Evolutionary conservation across 2,797 vertebrate species (phyloP).

Genomic region (Lophius americanus): DNA sequence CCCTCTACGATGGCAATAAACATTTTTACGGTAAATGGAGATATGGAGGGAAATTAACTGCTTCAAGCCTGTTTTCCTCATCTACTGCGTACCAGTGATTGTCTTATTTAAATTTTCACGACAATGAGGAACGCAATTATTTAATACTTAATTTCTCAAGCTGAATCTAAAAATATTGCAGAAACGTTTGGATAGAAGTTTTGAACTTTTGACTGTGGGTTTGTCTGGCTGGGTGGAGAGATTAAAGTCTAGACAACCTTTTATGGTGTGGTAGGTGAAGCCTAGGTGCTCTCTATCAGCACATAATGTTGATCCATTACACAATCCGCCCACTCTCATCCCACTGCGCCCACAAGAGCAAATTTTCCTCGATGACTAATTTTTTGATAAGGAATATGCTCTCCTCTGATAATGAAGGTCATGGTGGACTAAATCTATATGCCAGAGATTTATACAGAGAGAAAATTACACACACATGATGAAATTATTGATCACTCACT

Average conservation of each 20-base stretch:
- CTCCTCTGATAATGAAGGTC: constrained; percentile 16
- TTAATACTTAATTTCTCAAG: background rate
- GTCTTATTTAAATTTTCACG: too few species aligned
- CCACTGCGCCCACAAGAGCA: constrained; percentile 7
- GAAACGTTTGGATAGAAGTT: constrained; percentile 19
- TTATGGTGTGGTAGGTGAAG: constrained; percentile 38
- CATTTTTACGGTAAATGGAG: too few species aligned
- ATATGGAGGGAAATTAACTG: background rate
- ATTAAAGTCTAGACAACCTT: constrained; percentile 64
- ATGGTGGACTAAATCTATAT: background rate
- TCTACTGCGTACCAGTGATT: background rate
- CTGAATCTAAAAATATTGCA: constrained; percentile 5
- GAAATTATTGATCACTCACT: background rate
- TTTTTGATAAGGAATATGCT: constrained; percentile 23
- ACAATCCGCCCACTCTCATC: constrained; percentile 20
- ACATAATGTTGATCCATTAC: constrained; percentile 43
- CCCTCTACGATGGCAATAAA: too few species aligned
- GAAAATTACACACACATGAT: background rate
- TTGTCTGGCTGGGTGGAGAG: constrained; percentile 41
- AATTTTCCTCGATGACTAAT: constrained; percentile 46
- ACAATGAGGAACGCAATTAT: background rate
- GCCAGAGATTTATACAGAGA: background rate
- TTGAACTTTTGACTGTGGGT: constrained; percentile 11
- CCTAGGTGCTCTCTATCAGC: constrained; percentile 18
- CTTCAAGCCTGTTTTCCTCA: background rate